Percentiles rank a stretch among this genome's conserved stretches.
phyloP scores from a whole-genome alignment of 1,140 invertebrate species.

The Rhagoletis pomonella region DNA sequence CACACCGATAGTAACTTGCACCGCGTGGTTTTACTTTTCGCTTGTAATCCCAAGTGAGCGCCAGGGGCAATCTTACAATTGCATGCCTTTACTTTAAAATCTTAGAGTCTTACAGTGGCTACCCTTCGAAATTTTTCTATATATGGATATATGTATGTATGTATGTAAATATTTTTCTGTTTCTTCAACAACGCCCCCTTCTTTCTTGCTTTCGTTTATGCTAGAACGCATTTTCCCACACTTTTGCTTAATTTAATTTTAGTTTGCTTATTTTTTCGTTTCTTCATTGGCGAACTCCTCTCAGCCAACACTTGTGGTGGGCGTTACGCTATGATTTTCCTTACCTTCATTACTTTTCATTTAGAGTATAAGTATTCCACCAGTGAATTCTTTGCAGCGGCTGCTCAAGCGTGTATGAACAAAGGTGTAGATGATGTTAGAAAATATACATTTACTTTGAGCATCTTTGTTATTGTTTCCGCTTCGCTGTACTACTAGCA shows the following conservation, averaged over 20 bases:
- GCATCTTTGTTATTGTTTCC: slow-evolving; percentile 22
- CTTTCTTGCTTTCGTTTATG: slow-evolving; percentile 34
- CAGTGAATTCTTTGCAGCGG: slow-evolving; percentile 15
- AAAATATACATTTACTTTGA: slow-evolving; percentile 16
- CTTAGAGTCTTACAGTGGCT: not conserved
- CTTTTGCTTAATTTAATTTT: slow-evolving; percentile 51
- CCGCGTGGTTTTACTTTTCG: not conserved
- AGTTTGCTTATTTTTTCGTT: slow-evolving; percentile 22
- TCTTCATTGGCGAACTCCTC: not conserved
- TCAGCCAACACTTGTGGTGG: not conserved
- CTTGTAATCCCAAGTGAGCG: not conserved
- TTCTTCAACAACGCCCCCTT: not conserved
- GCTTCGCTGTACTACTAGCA: not conserved
- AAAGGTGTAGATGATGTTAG: slow-evolving; percentile 23
- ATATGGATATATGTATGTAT: not conserved
- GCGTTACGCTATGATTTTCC: not conserved
- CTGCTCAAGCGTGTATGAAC: not conserved
- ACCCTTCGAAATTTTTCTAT: not conserved
- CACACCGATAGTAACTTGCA: not conserved
- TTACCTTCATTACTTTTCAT: not conserved
- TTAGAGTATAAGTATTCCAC: too few relatives aligned
- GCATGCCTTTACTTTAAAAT: too few relatives aligned
- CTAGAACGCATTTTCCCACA: slow-evolving; percentile 46
- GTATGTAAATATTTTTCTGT: not conserved
- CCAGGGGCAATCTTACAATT: too few relatives aligned